phyloP scores from a whole-genome alignment of 2,888 invertebrate species.

The Esperia sulphurella region DNA sequence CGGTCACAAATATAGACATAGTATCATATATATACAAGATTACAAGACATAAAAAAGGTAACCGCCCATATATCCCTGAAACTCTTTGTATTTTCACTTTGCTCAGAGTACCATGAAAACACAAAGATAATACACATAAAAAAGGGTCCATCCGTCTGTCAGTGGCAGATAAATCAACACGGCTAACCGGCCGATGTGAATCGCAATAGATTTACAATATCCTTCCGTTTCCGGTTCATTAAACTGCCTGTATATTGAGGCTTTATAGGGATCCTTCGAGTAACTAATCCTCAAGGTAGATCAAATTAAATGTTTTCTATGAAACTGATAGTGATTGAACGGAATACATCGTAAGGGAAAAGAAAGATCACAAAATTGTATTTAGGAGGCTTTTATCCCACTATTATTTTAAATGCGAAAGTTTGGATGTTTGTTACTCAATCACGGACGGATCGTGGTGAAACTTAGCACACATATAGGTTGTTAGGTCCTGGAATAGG shows the following conservation, averaged over 20 bases:
- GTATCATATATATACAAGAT: not conserved
- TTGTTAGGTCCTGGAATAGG: too few relatives aligned
- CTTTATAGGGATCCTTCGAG: not conserved
- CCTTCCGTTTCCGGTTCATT: conserved; percentile 13
- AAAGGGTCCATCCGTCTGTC: conserved; percentile 18
- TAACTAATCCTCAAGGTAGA: too few relatives aligned
- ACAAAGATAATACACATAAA: conserved; percentile 5
- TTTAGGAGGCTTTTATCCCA: too few relatives aligned
- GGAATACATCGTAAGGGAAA: too few relatives aligned
- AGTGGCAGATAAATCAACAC: conserved; percentile 20
- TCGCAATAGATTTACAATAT: conserved; percentile 19
- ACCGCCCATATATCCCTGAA: not conserved
- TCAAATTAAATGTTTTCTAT: too few relatives aligned
- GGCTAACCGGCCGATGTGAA: conserved; percentile 12
- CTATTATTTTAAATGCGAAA: too few relatives aligned
- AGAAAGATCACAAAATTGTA: too few relatives aligned
- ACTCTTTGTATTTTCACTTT: conserved; percentile 5
- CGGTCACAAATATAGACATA: too few relatives aligned
- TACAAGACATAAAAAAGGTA: not conserved
- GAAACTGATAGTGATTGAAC: too few relatives aligned
- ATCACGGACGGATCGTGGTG: too few relatives aligned
- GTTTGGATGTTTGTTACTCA: too few relatives aligned
- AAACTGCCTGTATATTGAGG: conserved; percentile 1
- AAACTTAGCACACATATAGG: too few relatives aligned
- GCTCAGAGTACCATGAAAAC: conserved; percentile 19